Evolutionary conservation across 2,888 invertebrate species (phyloP), one percentile per base, ranked within the genome.

Genomic region (Agrochola circellaris): DNA sequence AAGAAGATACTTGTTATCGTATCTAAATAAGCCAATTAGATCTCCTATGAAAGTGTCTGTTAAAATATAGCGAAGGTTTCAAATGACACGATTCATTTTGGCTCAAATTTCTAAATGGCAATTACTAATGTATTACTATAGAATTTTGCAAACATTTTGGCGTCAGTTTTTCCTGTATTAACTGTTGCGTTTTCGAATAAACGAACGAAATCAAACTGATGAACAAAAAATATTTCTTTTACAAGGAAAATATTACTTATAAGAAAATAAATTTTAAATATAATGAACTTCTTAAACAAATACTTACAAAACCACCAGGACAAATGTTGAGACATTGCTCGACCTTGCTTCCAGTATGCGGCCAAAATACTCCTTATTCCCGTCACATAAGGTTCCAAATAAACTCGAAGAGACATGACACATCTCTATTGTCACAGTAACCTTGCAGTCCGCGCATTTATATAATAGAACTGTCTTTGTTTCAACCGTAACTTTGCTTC

Each of bases 401-500:
- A 54, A 58, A 66, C 56, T 45, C 51, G 64, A 45, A 78, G 34
- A 79, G 78, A 80, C 17, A 83, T 82, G 72, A 71, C 80, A 73
- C 73, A 76, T 74, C 75, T 67, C 75, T 67, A 87, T 89, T 90
- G 88, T 89, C 85, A 77, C 64, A 67, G 68, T 65, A 87, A 82
- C 84, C 86, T 89, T 89, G 89, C 82, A 81, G 48, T 77, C 72
- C 17, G 61, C 65, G 72, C 74, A 68, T 76, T 68, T 73, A 64
- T 81, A 65, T 68, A 82, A 56, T 61, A 58, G 23, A 72, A 26
- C 51, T 67, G 67, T 34, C 74, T 74, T 71, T 77, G 61, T 68
- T 45, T 34, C 66, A 67, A 69, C 64, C 23, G 6, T 69, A 26
- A 60, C 38, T 34, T 9, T 70, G 64, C 13, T 74, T 26, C 1